Percentiles rank a stretch among this genome's conserved stretches.
Evolutionary conservation across 1,140 invertebrate species (phyloP).

Genomic region (Caenorhabditis briggsae): DNA sequence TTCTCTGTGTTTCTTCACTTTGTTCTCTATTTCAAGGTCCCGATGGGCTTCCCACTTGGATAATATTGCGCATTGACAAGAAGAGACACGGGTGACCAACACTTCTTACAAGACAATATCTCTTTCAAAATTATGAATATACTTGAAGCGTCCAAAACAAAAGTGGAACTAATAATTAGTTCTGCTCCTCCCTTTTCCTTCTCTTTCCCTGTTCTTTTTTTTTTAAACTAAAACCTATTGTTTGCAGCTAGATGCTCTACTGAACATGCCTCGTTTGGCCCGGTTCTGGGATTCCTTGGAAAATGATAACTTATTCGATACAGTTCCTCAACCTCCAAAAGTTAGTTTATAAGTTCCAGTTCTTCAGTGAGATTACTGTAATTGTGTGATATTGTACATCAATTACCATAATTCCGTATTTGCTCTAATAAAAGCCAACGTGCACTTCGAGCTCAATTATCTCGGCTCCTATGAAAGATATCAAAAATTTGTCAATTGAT

Average conservation of each 20-base stretch:
- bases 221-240: background rate
- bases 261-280: conserved; percentile 37
- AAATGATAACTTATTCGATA: conserved; percentile 40
- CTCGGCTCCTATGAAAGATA: no score
- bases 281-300: conserved; percentile 50
- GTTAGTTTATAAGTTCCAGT: background rate
- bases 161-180: conserved; percentile 34
- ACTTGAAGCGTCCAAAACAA: conserved; percentile 30
- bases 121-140: conserved; percentile 35
- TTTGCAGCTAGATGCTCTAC: conserved; percentile 33
- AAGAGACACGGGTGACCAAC: conserved; percentile 12
- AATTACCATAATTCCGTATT: no score
- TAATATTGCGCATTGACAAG: conserved; percentile 51
- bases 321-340: conserved; percentile 13
- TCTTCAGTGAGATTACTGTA: no score
- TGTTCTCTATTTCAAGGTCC: background rate
- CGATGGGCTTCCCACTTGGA: conserved; percentile 51
- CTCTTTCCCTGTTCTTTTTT: background rate
- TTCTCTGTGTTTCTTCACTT: conserved; percentile 1
- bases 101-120: conserved; percentile 3
- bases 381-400: background rate
- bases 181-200: background rate
- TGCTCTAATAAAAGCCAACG: no score
- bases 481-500: no score
- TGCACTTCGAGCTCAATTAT: no score